Conservation (phyloP, 2,888 invertebrate species). For the Caenorhabditis wallacei region DNA sequence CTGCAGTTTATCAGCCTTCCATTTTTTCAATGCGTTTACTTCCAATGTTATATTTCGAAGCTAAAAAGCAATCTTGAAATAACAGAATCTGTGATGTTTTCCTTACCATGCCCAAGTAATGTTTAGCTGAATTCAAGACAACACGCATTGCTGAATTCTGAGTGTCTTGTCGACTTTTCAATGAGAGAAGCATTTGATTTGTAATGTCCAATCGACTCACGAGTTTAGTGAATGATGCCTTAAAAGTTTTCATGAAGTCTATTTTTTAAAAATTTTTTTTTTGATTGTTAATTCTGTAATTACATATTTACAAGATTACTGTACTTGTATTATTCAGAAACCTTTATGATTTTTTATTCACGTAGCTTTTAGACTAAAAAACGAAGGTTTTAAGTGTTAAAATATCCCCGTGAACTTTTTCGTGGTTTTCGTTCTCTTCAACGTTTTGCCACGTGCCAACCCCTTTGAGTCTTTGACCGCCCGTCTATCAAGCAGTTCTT, state of each 20-base stretch:
- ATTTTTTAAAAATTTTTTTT: no score
- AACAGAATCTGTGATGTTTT: no score
- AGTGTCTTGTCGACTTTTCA: constrained; percentile 44
- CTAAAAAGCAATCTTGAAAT: no score
- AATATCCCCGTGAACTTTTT: constrained; percentile 6
- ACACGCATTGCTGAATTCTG: constrained; percentile 39
- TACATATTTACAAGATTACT: no score
- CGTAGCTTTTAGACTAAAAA: no score
- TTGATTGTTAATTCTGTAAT: no score
- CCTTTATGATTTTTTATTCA: no score
- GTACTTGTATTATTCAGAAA: no score
- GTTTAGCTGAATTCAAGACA: constrained; percentile 38
- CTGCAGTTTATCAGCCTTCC: constrained; percentile 37
- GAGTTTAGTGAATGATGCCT: constrained; percentile 45
- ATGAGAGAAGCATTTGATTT: constrained; percentile 22
- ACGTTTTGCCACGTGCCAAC: constrained; percentile 17
- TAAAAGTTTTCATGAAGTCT: no score
- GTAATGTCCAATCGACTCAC: constrained; percentile 34
- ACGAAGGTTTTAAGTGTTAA: no score
- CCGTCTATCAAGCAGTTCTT: constrained; percentile 31
- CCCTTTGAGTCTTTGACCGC: not conserved
- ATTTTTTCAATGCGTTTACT: constrained; percentile 42
- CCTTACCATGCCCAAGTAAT: constrained; percentile 20
- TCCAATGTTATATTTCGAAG: constrained; percentile 40
- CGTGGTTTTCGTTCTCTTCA: no score